Conservation (phyloP, 1,140 invertebrate genomes). For the Pseudomyrmex concolor region DNA sequence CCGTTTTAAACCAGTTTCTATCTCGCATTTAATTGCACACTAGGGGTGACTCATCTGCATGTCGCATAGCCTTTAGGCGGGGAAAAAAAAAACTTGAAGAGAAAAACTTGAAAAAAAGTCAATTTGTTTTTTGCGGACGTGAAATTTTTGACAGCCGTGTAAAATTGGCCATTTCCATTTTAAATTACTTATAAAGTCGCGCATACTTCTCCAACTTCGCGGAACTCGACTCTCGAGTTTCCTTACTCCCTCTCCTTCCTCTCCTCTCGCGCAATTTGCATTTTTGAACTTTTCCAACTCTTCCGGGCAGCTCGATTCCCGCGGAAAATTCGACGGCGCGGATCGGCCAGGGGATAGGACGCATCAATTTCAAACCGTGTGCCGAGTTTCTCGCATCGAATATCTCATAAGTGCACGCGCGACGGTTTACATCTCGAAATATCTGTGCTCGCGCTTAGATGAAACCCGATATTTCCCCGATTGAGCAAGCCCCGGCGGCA, state of each 20-base stretch:
- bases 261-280: not conserved
- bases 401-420: slow-evolving; percentile 44
- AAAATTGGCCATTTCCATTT: not conserved
- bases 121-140: not conserved
- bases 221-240: too few relatives aligned
- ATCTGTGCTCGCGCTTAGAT: slow-evolving; percentile 30
- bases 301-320: not conserved
- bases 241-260: not conserved
- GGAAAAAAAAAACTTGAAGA: too few relatives aligned
- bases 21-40: too few relatives aligned
- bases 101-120: too few relatives aligned
- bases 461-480: slow-evolving; percentile 82
- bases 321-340: not conserved
- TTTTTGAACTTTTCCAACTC: slow-evolving; percentile 1
- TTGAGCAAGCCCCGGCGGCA: slow-evolving; percentile 76
- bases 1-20: not conserved
- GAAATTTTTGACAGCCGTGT: not conserved
- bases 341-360: not conserved
- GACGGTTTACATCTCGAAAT: slow-evolving; percentile 64
- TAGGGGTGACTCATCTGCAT: too few relatives aligned
- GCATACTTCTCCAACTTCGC: not conserved
- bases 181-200: not conserved
- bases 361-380: slow-evolving; percentile 15
- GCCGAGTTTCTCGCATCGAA: slow-evolving; percentile 32
- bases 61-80: too few relatives aligned